These are phyloP conservation scores for Embidobia sp. DNA, from an alignment of 2,888 invertebrate genomes.

Conservation along the genomic window DNA sequence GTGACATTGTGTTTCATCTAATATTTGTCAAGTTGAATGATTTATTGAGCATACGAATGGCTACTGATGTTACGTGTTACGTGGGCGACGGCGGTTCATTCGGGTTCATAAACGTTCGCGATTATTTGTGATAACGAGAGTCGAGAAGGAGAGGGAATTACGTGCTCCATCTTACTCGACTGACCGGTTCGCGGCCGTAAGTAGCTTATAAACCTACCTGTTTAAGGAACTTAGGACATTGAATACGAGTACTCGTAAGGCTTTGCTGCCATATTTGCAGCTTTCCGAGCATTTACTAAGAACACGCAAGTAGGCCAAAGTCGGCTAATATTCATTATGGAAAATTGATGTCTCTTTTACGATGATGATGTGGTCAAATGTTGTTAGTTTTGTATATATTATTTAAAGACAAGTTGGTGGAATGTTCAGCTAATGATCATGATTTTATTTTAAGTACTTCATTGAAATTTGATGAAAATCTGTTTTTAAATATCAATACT, in stretches of 20 bases:
- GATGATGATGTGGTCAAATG: too few species aligned
- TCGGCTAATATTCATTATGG: constrained; percentile 39
- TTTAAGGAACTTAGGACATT: constrained; percentile 62
- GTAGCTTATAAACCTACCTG: constrained; percentile 62
- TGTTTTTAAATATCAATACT: too few species aligned
- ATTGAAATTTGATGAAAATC: too few species aligned
- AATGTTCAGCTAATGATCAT: too few species aligned
- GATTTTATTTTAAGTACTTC: too few species aligned
- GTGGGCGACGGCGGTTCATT: constrained; percentile 39
- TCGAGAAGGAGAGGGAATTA: constrained; percentile 18
- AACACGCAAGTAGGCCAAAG: constrained; percentile 51
- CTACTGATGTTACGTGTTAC: constrained; percentile 42
- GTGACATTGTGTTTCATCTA: not conserved
- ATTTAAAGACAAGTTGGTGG: too few species aligned
- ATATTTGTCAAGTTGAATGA: constrained; percentile 32
- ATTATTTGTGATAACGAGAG: constrained; percentile 54
- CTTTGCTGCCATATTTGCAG: constrained; percentile 63
- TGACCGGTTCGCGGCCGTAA: constrained; percentile 57
- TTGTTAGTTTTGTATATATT: too few species aligned
- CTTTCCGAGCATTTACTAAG: constrained; percentile 39
- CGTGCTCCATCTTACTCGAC: constrained; percentile 33
- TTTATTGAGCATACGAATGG: constrained; percentile 3
- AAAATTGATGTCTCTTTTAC: constrained; percentile 4
- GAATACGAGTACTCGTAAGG: constrained; percentile 61
- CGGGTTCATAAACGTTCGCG: constrained; percentile 53